These are phyloP conservation scores for Pseudococcus jackbeardsleyi DNA, from an alignment of 2,888 invertebrate genomes.

Conservation along the genomic window DNA sequence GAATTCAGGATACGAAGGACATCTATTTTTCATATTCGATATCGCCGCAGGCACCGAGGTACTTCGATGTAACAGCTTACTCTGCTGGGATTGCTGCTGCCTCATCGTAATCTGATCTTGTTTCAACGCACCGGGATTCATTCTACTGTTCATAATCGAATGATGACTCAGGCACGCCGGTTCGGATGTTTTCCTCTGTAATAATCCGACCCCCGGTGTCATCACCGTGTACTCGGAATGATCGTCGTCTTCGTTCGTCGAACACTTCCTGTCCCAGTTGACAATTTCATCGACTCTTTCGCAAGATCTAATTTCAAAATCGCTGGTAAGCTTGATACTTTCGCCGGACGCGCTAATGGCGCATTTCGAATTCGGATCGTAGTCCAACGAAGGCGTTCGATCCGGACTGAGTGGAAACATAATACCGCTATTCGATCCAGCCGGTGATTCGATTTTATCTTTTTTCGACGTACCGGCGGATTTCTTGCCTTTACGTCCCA, in stretches of 20 bases:
- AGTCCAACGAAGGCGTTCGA: constrained; percentile 46
- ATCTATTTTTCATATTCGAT: not conserved
- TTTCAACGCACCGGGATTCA: no score
- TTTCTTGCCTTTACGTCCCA: constrained; percentile 53
- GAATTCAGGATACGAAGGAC: constrained; percentile 43
- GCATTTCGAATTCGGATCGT: constrained; percentile 57
- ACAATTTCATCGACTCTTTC: constrained; percentile 55
- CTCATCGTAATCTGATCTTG: not conserved
- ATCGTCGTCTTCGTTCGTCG: constrained; percentile 30
- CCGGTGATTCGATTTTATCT: constrained; percentile 54
- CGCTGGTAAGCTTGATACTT: constrained; percentile 43
- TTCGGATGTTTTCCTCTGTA: constrained; percentile 60
- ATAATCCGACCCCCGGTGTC: constrained; percentile 52
- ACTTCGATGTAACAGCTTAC: constrained; percentile 42
- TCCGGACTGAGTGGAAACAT: constrained; percentile 61
- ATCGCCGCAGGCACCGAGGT: constrained; percentile 61
- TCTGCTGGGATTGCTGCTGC: not conserved
- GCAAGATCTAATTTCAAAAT: constrained; percentile 29
- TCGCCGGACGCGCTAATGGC: constrained; percentile 53
- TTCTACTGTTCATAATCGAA: not conserved
- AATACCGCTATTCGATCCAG: constrained; percentile 15
- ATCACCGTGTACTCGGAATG: constrained; percentile 41
- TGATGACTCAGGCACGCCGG: constrained; percentile 28
- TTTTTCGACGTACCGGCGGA: constrained; percentile 2
- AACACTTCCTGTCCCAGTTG: constrained; percentile 24